Evolutionary conservation across 2,113 vertebrate genomes (phyloP).

Genomic region (Cettia cetti): DNA sequence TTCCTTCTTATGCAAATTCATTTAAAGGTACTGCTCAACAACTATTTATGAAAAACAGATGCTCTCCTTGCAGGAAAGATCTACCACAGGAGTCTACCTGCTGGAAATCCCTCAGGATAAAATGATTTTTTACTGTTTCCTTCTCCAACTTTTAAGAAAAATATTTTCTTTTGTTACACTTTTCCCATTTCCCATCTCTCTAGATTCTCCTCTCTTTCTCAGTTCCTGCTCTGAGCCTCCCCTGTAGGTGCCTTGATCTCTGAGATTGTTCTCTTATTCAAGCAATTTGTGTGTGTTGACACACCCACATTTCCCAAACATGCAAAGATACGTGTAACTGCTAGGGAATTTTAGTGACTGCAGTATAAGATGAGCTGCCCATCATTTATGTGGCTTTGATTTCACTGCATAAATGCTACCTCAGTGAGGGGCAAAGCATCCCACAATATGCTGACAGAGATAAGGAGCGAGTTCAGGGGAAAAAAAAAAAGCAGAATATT

Average conservation of each 20-base stretch:
- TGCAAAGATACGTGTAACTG: not conserved
- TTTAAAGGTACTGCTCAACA: slow-evolving; percentile 15
- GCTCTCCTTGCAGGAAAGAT: not conserved
- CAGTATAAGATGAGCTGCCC: not conserved
- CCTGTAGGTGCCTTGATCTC: not conserved
- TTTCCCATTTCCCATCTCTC: not conserved
- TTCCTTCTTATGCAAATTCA: slow-evolving; percentile 12
- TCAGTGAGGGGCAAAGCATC: not conserved
- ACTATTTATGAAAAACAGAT: not conserved
- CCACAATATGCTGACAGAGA: not conserved
- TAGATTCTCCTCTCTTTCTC: not conserved
- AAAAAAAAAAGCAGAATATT: not conserved
- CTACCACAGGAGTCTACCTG: not conserved
- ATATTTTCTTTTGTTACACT: not conserved
- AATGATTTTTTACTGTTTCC: not conserved
- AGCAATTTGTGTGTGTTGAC: not conserved
- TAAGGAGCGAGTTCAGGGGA: not conserved
- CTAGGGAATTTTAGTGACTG: not conserved
- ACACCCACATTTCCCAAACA: not conserved
- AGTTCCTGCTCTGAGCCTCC: not conserved
- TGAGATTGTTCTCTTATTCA: not conserved
- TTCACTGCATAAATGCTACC: not conserved
- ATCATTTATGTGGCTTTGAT: not conserved
- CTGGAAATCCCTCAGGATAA: not conserved
- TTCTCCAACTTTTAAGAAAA: not conserved